Percentiles rank a stretch among this genome's conserved stretches.
phyloP scores from a whole-genome alignment of 2,888 invertebrate species.

The Helleia helle region DNA sequence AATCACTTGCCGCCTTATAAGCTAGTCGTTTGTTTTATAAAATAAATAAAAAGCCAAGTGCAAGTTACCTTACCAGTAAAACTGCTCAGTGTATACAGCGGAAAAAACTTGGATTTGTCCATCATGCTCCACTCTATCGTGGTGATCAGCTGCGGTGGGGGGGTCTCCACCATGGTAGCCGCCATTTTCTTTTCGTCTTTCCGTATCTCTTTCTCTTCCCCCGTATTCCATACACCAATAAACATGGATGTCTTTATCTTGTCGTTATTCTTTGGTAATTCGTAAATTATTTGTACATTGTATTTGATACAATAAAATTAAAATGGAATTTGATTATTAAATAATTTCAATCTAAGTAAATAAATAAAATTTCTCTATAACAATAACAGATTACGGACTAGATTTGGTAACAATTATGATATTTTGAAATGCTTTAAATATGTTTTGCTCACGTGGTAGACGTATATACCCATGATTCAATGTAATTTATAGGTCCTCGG shows the following conservation, averaged over 20 bases:
- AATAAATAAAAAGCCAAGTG: neutral
- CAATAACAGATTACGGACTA: constrained; percentile 21
- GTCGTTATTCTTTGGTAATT: constrained; percentile 18
- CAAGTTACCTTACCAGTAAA: constrained; percentile 77
- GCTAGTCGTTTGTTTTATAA: too few relatives aligned
- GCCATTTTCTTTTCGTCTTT: constrained; percentile 35
- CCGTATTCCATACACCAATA: constrained; percentile 34
- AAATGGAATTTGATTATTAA: constrained; percentile 20
- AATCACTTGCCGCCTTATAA: too few relatives aligned
- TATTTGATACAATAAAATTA: constrained; percentile 26
- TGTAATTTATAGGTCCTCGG: constrained; percentile 20
- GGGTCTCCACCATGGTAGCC: constrained; percentile 70
- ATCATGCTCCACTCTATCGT: constrained; percentile 99
- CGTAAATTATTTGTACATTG: constrained; percentile 19
- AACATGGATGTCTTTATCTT: constrained; percentile 32
- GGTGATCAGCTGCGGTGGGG: constrained; percentile 77
- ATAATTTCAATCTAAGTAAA: constrained; percentile 10
- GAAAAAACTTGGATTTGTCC: constrained; percentile 95
- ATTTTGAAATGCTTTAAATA: constrained; percentile 34
- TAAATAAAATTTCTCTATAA: constrained; percentile 19
- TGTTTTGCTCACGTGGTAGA: constrained; percentile 27
- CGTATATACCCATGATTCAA: constrained; percentile 46
- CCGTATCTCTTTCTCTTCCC: constrained; percentile 20
- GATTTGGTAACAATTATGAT: constrained; percentile 24
- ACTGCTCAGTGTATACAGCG: constrained; percentile 91